Conservation (phyloP, 2,113 vertebrate species). For the Bujurquina vittata region DNA sequence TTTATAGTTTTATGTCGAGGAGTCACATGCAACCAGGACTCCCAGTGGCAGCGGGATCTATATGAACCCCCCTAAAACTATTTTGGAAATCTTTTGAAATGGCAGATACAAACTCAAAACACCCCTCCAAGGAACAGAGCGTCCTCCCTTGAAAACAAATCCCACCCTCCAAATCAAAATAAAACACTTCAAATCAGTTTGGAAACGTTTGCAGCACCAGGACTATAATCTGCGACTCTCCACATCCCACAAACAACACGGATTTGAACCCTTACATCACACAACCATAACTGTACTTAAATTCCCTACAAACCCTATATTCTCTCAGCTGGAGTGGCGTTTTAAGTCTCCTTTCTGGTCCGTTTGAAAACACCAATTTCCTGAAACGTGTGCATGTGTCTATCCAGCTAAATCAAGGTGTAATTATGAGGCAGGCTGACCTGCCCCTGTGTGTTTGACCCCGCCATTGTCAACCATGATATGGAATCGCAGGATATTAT, state of each 20-base stretch:
- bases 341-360: not conserved
- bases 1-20: not conserved
- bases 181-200: not conserved
- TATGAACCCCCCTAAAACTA: not conserved
- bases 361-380: slow-evolving; percentile 26
- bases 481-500: not conserved
- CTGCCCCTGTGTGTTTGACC: not conserved
- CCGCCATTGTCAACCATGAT: slow-evolving; percentile 24
- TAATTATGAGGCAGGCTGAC: slow-evolving; percentile 28
- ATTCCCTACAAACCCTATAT: slow-evolving; percentile 2
- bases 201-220: not conserved
- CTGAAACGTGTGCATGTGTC: slow-evolving; percentile 2
- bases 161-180: slow-evolving; percentile 1
- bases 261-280: not conserved
- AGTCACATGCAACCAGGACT: not conserved
- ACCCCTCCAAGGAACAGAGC: not conserved
- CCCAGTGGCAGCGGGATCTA: not conserved
- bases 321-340: slow-evolving; percentile 21
- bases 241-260: not conserved
- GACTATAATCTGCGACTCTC: not conserved
- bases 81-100: not conserved
- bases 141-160: not conserved
- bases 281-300: slow-evolving; percentile 1
- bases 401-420: slow-evolving; percentile 10
- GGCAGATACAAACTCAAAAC: not conserved